Percentiles rank a stretch among this genome's conserved stretches.
Conservation (phyloP, 2,888 invertebrate species). For the Trichogramma evanescens region DNA sequence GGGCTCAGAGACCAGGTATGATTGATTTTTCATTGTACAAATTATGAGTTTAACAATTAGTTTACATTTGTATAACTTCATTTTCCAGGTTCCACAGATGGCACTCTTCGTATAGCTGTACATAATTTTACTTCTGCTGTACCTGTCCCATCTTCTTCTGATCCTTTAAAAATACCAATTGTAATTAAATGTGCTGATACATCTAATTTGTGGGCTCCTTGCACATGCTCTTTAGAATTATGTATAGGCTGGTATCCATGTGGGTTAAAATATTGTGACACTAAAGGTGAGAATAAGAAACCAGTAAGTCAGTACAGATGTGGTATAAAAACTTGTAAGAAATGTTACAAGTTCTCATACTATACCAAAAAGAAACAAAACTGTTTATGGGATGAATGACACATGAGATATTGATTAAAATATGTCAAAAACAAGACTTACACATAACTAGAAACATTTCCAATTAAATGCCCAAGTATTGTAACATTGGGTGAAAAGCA, state of each 20-base stretch:
- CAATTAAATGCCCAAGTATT: conserved; percentile 2
- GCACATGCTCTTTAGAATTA: conserved; percentile 77
- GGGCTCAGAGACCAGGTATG: conserved; percentile 71
- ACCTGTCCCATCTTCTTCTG: conserved; percentile 38
- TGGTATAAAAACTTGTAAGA: conserved; percentile 90
- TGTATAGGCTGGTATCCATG: conserved; percentile 96
- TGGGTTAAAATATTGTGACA: conserved; percentile 89
- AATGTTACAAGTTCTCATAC: conserved; percentile 82
- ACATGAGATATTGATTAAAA: conserved; percentile 22
- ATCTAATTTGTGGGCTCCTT: conserved; percentile 64
- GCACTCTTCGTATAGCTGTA: conserved; percentile 65
- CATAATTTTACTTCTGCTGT: conserved; percentile 61
- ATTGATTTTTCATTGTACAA: background rate
- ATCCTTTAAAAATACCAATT: conserved; percentile 34
- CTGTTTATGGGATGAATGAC: conserved; percentile 76
- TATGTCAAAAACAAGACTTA: conserved; percentile 5
- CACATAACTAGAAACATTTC: conserved; percentile 2
- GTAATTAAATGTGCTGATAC: conserved; percentile 58
- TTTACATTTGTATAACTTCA: background rate
- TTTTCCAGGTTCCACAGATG: conserved; percentile 61
- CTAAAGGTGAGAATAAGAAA: conserved; percentile 61
- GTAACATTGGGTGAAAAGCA: too few species aligned
- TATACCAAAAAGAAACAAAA: conserved; percentile 76
- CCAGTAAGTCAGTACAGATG: conserved; percentile 74
- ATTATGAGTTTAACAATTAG: conserved; percentile 1